Base-by-base conservation (phyloP, 2,888 invertebrate genomes). In the Buathra laborator region DNA sequence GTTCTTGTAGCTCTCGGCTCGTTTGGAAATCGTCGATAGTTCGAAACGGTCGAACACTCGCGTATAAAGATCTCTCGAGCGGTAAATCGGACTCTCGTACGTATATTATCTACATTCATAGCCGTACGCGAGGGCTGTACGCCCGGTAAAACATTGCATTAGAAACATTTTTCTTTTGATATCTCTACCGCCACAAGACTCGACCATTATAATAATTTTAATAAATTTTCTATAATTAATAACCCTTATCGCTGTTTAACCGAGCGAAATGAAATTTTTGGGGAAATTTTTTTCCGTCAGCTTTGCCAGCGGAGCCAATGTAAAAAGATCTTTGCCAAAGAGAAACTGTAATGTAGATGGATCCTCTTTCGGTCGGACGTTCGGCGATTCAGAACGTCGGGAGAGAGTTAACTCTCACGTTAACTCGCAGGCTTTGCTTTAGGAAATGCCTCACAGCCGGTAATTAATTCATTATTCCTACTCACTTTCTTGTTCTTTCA, bases 381-480 rank as follows among this genome's bases (percentile, higher is more conserved):
- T 56, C 43, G 16, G 56, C 59, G 48, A 70, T 62, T n/a, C 16
- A 32, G n/a, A 51, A 16, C 66, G 14, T 10, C 43, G 59, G 37
- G 46, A 53, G 46, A 53, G 12, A 79, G 43, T 68, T 24, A 70
- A 81, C 51, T 68, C 51, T 64, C 29, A 44, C 16, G 10, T 29
- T 68, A 62, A 62, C 43, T 53, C n/a, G 16, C 7, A 1, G 9
- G 37, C 37, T 37, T 37, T 37, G 37, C 37, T 37, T 37, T 37
- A 16, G 19, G 59, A 29, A 48, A 29, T 37, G n/a, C 71, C 48
- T 29, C 71, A 76, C 56, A 84, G 62, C 53, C 64, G 19, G 67
- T 76, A 84, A 80, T 84, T 80, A 76, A 80, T 81, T 81, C 56
- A 84, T 80, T 76, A 80, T 67, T 67, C 76, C 14, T 46, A 2